Percentiles rank a stretch among this genome's conserved stretches.
phyloP scores from a whole-genome alignment of 2,113 vertebrate species.

The Pithys albifrons region DNA sequence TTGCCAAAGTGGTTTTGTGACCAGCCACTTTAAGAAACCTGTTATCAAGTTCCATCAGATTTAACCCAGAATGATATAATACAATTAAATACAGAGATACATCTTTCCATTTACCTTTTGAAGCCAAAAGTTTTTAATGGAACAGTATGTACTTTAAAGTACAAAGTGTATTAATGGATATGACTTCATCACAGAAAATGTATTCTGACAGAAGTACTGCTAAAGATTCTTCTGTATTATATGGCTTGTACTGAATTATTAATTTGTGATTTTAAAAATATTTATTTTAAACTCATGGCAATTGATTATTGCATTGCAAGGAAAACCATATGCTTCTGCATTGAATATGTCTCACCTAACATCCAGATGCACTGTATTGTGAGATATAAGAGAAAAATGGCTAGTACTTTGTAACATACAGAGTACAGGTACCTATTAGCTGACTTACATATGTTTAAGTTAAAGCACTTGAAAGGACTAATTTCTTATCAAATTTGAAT shows the following conservation, averaged over 20 bases:
- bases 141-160: not conserved
- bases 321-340: not conserved
- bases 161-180: not conserved
- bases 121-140: not conserved
- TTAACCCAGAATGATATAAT: not conserved
- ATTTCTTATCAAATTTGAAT: not conserved
- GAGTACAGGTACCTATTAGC: not conserved
- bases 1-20: not conserved
- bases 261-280: not conserved
- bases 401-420: not conserved
- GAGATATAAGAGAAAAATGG: not conserved
- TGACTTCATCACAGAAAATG: not conserved
- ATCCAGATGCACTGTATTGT: not conserved
- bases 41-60: not conserved
- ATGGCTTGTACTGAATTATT: not conserved
- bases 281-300: not conserved
- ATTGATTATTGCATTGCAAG: not conserved
- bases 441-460: not conserved
- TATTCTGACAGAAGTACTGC: not conserved
- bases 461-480: not conserved
- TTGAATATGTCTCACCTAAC: not conserved
- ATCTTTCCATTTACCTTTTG: not conserved
- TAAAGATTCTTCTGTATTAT: not conserved
- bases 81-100: not conserved
- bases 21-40: not conserved